Conservation (phyloP, 2,113 vertebrate genomes). For the Tilapia sparmanii region DNA sequence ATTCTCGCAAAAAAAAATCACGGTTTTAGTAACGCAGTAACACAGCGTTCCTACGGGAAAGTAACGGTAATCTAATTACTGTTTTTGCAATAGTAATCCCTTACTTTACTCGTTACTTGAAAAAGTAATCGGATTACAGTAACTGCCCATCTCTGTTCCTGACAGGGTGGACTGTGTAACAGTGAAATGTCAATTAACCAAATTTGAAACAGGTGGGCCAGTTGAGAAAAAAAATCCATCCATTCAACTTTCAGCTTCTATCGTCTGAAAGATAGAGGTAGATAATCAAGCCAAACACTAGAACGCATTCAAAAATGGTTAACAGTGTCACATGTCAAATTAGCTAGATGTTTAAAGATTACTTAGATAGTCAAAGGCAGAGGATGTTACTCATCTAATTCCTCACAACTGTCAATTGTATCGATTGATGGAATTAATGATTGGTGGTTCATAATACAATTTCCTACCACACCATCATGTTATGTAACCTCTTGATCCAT, state of each 20-base stretch:
- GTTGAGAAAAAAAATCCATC: rapidly evolving
- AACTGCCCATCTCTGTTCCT: too few relatives aligned
- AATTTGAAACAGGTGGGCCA: neutral
- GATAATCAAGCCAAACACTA: neutral
- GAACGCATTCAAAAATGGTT: neutral
- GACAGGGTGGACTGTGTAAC: neutral
- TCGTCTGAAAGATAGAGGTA: neutral
- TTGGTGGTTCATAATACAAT: neutral
- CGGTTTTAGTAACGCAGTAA: too few relatives aligned
- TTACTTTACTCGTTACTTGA: too few relatives aligned
- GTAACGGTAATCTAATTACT: too few relatives aligned
- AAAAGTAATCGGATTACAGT: too few relatives aligned
- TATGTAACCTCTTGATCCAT: neutral
- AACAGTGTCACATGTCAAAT: neutral
- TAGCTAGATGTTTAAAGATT: neutral
- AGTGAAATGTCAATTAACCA: neutral
- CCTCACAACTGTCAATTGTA: neutral
- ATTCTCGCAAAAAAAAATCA: too few relatives aligned
- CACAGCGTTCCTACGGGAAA: too few relatives aligned
- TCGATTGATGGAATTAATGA: neutral
- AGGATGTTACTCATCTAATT: neutral
- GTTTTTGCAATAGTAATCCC: too few relatives aligned
- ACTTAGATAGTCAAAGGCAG: neutral
- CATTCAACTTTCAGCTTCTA: neutral
- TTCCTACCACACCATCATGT: neutral